Conservation (phyloP, 2,797 vertebrate species). For the Propithecus deckenii region DNA sequence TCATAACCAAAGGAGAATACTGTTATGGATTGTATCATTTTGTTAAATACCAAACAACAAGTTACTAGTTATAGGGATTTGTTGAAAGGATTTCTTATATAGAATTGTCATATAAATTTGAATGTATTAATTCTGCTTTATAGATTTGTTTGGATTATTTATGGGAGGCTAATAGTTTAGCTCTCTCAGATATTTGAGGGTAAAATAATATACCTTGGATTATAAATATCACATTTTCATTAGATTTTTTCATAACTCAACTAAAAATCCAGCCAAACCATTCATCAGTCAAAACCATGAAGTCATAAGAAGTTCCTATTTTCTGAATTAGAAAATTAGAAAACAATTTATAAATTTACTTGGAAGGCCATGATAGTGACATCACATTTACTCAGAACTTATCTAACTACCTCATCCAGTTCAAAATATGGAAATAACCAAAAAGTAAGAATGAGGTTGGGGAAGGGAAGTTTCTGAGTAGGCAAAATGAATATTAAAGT, state of each 20-base stretch:
- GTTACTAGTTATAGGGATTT: neutral
- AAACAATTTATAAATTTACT: neutral
- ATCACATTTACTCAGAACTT: neutral
- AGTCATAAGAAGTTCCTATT: neutral
- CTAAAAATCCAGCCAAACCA: neutral
- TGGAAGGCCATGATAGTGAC: neutral
- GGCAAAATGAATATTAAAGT: neutral
- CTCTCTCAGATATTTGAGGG: neutral
- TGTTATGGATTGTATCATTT: neutral
- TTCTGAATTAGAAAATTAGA: neutral
- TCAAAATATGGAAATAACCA: neutral
- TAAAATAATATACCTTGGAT: neutral
- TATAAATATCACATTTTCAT: neutral
- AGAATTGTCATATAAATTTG: neutral
- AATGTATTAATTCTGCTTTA: neutral
- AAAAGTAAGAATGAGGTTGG: neutral
- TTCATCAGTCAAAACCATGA: neutral
- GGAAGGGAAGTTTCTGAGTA: neutral
- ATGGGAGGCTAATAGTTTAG: neutral
- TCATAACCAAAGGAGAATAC: neutral
- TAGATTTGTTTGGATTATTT: neutral
- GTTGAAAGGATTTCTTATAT: neutral
- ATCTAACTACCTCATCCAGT: neutral
- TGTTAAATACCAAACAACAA: neutral
- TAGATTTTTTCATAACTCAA: neutral